Conservation (phyloP, 2,113 vertebrate genomes). For the Anguilla japonica region DNA sequence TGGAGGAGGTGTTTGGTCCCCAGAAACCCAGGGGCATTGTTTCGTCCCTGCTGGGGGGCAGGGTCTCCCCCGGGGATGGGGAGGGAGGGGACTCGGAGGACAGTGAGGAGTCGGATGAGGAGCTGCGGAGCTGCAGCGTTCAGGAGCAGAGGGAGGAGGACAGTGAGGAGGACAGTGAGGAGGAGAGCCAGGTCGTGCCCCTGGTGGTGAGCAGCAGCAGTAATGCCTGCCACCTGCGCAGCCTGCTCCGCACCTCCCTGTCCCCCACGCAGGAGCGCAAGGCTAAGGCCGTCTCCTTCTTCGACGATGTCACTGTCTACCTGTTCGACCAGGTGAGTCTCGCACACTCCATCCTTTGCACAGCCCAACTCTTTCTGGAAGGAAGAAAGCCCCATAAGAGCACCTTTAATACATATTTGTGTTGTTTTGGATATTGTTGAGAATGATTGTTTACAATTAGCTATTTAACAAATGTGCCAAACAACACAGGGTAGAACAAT, state of each 20-base stretch:
- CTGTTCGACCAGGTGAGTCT: slow-evolving; percentile 90
- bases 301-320: slow-evolving; percentile 92
- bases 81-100: slow-evolving; percentile 81
- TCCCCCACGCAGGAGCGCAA: slow-evolving; percentile 73
- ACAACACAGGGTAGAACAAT: no score
- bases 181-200: slow-evolving; percentile 77
- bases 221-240: slow-evolving; percentile 79
- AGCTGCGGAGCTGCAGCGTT: slow-evolving; percentile 79
- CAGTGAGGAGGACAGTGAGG: slow-evolving; percentile 76
- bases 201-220: slow-evolving; percentile 87
- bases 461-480: no score
- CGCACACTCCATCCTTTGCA: background rate
- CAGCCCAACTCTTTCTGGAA: background rate
- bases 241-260: slow-evolving; percentile 83
- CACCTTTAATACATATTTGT: no score
- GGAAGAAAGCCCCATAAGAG: no score
- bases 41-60: slow-evolving; percentile 41
- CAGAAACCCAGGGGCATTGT: background rate
- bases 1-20: background rate
- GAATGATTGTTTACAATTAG: no score
- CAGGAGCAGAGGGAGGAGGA: slow-evolving; percentile 89
- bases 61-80: slow-evolving; percentile 43
- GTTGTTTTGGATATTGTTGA: no score
- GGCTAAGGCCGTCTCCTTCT: slow-evolving; percentile 95
- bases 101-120: slow-evolving; percentile 90